Conservation (phyloP, 2,888 invertebrate species). For the Globia sparganii region DNA sequence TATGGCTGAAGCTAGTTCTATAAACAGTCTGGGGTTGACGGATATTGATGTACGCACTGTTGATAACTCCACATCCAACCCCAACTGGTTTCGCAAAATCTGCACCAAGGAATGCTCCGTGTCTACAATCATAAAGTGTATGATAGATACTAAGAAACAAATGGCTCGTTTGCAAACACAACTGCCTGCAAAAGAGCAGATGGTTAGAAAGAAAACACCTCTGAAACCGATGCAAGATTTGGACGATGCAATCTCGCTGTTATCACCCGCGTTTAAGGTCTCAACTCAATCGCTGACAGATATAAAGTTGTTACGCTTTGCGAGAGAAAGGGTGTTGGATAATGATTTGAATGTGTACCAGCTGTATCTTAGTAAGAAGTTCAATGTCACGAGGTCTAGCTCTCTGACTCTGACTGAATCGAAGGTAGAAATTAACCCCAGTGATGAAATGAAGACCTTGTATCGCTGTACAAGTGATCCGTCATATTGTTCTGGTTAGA, state of each 20-base stretch:
- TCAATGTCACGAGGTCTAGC: constrained; percentile 63
- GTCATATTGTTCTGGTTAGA: constrained; percentile 78
- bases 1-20: constrained; percentile 24
- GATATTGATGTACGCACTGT: constrained; percentile 22
- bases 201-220: constrained; percentile 50
- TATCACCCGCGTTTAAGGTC: constrained; percentile 70
- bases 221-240: constrained; percentile 67
- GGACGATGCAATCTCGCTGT: constrained; percentile 68
- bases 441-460: constrained; percentile 81
- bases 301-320: constrained; percentile 52
- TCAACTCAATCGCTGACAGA: constrained; percentile 78
- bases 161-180: constrained; percentile 36
- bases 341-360: constrained; percentile 75
- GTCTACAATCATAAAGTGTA: constrained; percentile 70
- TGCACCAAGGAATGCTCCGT: constrained; percentile 71
- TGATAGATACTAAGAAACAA: constrained; percentile 61
- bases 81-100: constrained; percentile 66
- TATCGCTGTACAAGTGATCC: constrained; percentile 81
- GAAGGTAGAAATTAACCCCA: constrained; percentile 59
- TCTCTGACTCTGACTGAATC: constrained; percentile 73
- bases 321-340: constrained; percentile 55
- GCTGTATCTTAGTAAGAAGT: constrained; percentile 71
- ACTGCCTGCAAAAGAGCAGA: constrained; percentile 28
- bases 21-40: constrained; percentile 28
- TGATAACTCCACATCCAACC: constrained; percentile 71